These are phyloP conservation scores for Phoronis australis DNA, from an alignment of 2,888 invertebrate genomes.

Conservation along the genomic window DNA sequence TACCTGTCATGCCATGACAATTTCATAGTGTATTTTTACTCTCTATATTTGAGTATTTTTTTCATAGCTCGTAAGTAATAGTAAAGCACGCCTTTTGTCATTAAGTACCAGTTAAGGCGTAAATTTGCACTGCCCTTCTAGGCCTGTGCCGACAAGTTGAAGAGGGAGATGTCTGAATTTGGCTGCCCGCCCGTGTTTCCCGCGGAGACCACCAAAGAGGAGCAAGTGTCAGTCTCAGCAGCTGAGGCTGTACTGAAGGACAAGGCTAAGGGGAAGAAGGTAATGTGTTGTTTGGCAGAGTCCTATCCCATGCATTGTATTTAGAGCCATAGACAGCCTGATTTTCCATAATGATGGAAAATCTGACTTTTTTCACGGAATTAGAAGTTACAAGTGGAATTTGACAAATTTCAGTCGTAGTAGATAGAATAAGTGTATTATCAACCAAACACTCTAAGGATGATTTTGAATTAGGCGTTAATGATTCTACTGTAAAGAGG, in stretches of 20 bases:
- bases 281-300: constrained; percentile 53
- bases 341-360: neutral
- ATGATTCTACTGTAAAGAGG: too few relatives aligned
- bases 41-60: too few relatives aligned
- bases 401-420: neutral
- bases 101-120: too few relatives aligned
- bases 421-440: too few relatives aligned
- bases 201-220: constrained; percentile 52
- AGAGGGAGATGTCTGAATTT: constrained; percentile 83
- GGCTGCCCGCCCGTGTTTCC: constrained; percentile 93
- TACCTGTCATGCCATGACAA: too few relatives aligned
- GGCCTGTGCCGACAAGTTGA: constrained; percentile 95
- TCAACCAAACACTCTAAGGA: too few relatives aligned
- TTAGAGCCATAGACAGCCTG: neutral
- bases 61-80: too few relatives aligned
- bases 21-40: too few relatives aligned
- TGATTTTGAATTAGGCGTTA: too few relatives aligned
- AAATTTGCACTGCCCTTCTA: too few relatives aligned
- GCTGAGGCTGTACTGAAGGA: constrained; percentile 60
- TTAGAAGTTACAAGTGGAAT: too few relatives aligned
- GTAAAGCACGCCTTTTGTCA: too few relatives aligned
- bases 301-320: neutral
- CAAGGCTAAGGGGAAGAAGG: constrained; percentile 81
- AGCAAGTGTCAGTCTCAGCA: constrained; percentile 49
- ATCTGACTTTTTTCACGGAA: neutral